Percentiles rank a stretch among this genome's conserved stretches.
These are phyloP conservation scores for Callopanchax toddi DNA, from an alignment of 2,113 vertebrate genomes.

Conservation along the genomic window DNA sequence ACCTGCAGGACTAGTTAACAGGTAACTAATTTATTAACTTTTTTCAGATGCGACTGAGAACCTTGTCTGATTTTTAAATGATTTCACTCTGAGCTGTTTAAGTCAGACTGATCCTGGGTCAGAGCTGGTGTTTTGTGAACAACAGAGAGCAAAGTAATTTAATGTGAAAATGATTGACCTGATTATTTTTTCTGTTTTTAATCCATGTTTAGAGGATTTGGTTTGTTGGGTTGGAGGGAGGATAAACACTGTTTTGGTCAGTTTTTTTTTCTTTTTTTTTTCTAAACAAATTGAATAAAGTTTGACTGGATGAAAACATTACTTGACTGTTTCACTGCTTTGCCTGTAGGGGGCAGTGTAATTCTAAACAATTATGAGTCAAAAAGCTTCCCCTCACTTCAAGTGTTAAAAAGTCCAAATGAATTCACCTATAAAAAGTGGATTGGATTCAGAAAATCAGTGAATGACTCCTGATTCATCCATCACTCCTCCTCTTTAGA, in stretches of 20 bases:
- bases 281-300: slow-evolving; percentile 58
- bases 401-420: not conserved
- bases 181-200: slow-evolving; percentile 29
- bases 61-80: no score
- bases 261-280: slow-evolving; percentile 42
- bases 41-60: slow-evolving; percentile 57
- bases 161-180: slow-evolving; percentile 54
- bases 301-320: slow-evolving; percentile 34
- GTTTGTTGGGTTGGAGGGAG: not conserved
- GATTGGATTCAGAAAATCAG: no score
- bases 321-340: slow-evolving; percentile 11
- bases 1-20: slow-evolving; percentile 9
- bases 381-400: not conserved
- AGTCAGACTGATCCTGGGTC: no score
- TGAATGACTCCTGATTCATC: no score
- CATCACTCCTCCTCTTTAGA: no score
- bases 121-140: slow-evolving; percentile 15
- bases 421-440: no score
- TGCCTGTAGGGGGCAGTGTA: slow-evolving; percentile 67
- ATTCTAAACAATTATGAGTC: not conserved
- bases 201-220: not conserved
- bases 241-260: slow-evolving; percentile 39
- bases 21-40: slow-evolving; percentile 72
- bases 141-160: slow-evolving; percentile 22
- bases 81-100: no score